These are phyloP conservation scores for Phlogophora meticulosa DNA, from an alignment of 2,888 invertebrate genomes.

Conservation along the genomic window DNA sequence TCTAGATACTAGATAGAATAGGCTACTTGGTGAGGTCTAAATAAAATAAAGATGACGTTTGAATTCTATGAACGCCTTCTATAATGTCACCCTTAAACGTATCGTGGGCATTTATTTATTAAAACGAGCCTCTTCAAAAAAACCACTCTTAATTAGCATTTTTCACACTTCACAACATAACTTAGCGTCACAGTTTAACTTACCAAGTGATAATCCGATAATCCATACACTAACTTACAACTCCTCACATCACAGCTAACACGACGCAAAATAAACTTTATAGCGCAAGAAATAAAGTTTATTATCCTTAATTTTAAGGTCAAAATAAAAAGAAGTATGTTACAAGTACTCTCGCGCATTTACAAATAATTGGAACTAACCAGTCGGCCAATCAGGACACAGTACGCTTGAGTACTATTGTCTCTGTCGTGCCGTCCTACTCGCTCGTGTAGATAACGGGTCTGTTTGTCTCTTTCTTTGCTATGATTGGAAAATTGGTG, in stretches of 20 bases:
- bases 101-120: slow-evolving; percentile 5
- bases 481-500: slow-evolving; percentile 62
- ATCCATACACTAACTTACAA: slow-evolving; percentile 37
- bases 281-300: not conserved
- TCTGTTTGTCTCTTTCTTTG: slow-evolving; percentile 54
- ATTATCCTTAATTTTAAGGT: slow-evolving; percentile 21
- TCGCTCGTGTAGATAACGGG: slow-evolving; percentile 20
- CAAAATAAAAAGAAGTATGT: slow-evolving; percentile 61
- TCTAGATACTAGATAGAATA: too few species aligned
- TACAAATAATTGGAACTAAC: slow-evolving; percentile 69
- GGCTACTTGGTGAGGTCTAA: too few species aligned
- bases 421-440: slow-evolving; percentile 49
- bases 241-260: slow-evolving; percentile 20
- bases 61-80: not conserved
- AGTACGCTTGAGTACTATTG: slow-evolving; percentile 51
- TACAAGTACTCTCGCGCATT: slow-evolving; percentile 69
- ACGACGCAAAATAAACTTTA: slow-evolving; percentile 26
- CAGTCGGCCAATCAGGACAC: slow-evolving; percentile 60
- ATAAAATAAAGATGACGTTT: slow-evolving; percentile 1
- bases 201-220: slow-evolving; percentile 50
- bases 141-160: slow-evolving; percentile 34
- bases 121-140: slow-evolving; percentile 4
- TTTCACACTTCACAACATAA: slow-evolving; percentile 48
- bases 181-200: slow-evolving; percentile 29
- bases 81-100: slow-evolving; percentile 6